Conservation (phyloP, 2,888 invertebrate genomes). For the Orchesella flavescens region DNA sequence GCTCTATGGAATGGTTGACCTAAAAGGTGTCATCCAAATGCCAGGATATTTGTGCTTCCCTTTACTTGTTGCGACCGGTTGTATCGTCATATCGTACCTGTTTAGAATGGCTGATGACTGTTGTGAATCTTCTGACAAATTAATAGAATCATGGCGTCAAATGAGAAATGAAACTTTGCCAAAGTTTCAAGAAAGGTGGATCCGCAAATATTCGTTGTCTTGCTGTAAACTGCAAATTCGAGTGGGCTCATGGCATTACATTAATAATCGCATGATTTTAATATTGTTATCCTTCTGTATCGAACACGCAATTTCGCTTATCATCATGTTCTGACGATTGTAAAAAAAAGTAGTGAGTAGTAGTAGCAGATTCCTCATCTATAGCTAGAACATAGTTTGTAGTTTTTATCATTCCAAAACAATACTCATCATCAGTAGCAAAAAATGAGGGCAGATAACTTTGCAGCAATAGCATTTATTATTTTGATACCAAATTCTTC, state of each 20-base stretch:
- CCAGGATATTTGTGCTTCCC: constrained; percentile 60
- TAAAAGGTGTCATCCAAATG: constrained; percentile 51
- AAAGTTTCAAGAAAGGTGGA: constrained; percentile 50
- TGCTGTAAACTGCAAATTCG: constrained; percentile 31
- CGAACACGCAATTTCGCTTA: constrained; percentile 56
- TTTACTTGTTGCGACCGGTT: constrained; percentile 42
- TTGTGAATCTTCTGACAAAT: constrained; percentile 34
- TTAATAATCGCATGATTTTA: constrained; percentile 42
- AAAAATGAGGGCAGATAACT: too few species aligned
- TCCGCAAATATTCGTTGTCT: constrained; percentile 41
- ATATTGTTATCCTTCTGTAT: constrained; percentile 52
- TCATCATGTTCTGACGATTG: constrained; percentile 54
- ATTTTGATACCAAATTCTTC: too few species aligned
- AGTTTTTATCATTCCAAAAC: neutral
- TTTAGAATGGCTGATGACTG: constrained; percentile 56
- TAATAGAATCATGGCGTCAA: constrained; percentile 43
- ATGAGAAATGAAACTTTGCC: constrained; percentile 39
- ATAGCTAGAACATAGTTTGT: neutral
- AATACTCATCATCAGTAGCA: neutral
- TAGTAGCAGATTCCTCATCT: neutral
- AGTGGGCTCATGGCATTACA: constrained; percentile 56
- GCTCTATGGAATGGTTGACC: constrained; percentile 55
- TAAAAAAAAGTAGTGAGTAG: neutral
- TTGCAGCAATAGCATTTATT: too few species aligned
- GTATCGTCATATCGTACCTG: constrained; percentile 54